Evolutionary conservation across 2,113 vertebrate genomes (phyloP), one percentile per base, ranked within the genome.

Genomic region (Misgurnus mizolepis): DNA sequence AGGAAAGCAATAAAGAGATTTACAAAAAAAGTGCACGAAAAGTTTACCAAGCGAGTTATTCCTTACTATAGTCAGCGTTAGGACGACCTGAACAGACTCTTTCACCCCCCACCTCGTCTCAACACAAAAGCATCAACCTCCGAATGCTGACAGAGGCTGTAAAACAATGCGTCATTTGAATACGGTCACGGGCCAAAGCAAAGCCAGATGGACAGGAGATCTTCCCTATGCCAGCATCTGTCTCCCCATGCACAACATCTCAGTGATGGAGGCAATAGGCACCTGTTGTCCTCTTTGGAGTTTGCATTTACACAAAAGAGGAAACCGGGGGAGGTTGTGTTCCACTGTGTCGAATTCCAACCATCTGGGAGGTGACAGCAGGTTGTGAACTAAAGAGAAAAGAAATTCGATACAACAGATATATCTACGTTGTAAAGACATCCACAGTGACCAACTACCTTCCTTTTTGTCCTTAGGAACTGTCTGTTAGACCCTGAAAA

Each of bases 141-240:
- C 79, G 61, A 79, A 73, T 82, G 86, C 85, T 90, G 90, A 91
- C 86, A 76, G 85, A 76, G 67, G 82, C 83, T 83, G 90, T 89
- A 89, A 92, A 90, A 71, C 55, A 84, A 90, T 89, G 69, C 74
- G 76, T 86, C 86, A 85, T 86, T 84, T 85, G 86, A 78, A 67
- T 10, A 61, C 49, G 27, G 81, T 61, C 62, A 14, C 45, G 58
- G 77, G 76, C n/a, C 77, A 85, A 80, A 65, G 79, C 66, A 64
- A 5, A 50, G 43, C 80, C 56, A 34, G 74, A 78, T 76, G 80
- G 81, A 85, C 83, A 87, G 68, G 67, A 18, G 82, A 80, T 76
- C 87, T 75, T 82, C 80, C 50, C 78, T 80, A 76, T 83, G 83
- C 89, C 89, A 83, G 80, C 81, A 90, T 86, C 86, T 79, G 81